These are phyloP conservation scores for Papilio helenus DNA, from an alignment of 1,140 invertebrate genomes.

Conservation along the genomic window DNA sequence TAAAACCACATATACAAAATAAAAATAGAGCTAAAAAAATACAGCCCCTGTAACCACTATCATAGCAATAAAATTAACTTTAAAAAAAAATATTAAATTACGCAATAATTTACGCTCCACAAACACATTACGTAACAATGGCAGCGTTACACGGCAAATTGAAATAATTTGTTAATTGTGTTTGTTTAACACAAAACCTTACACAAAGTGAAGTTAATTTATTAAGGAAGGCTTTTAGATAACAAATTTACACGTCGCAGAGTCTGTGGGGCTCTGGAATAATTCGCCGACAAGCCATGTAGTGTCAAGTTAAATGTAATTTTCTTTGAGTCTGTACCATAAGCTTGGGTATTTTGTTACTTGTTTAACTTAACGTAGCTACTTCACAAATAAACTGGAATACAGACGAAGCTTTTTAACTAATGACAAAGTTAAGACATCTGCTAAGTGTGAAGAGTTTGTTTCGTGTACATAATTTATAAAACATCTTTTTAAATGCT, in stretches of 20 bases:
- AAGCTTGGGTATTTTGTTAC: slow-evolving; percentile 33
- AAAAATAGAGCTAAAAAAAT: no score
- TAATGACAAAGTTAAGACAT: slow-evolving; percentile 37
- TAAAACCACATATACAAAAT: no score
- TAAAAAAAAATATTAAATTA: background rate
- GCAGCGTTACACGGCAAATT: slow-evolving; percentile 20
- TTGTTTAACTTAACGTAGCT: slow-evolving; percentile 27
- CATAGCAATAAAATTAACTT: background rate
- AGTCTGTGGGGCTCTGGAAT: slow-evolving; percentile 33
- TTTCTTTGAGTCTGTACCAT: slow-evolving; percentile 38
- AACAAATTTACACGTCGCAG: slow-evolving; percentile 47
- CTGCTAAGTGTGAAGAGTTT: background rate
- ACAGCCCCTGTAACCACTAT: no score
- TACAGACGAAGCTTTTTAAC: slow-evolving; percentile 24
- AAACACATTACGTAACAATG: background rate
- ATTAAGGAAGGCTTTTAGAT: slow-evolving; percentile 42
- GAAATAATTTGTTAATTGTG: slow-evolving; percentile 30
- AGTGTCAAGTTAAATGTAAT: slow-evolving; percentile 48
- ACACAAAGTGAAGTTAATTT: slow-evolving; percentile 39
- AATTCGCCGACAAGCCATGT: slow-evolving; percentile 45
- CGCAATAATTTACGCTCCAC: background rate
- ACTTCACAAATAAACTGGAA: slow-evolving; percentile 32
- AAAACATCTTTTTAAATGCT: no score
- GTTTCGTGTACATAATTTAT: background rate
- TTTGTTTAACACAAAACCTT: slow-evolving; percentile 10